Evolutionary conservation across 2,888 invertebrate species (phyloP).

Genomic region (Acleris emargana): DNA sequence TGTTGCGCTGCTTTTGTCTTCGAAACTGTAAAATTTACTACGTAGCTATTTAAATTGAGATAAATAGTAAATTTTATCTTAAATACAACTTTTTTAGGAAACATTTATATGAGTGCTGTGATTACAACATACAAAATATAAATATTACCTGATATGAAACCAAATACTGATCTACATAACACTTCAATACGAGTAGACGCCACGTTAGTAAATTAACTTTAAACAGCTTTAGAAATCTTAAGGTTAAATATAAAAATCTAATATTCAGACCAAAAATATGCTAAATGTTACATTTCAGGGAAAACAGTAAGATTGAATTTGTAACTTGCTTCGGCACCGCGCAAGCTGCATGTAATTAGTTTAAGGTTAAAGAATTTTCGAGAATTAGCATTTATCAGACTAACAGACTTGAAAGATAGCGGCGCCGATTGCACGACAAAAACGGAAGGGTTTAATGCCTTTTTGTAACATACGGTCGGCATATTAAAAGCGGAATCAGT

Average conservation of each 20-base stretch:
- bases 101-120: too few relatives aligned
- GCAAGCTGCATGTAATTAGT: not conserved
- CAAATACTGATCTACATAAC: too few relatives aligned
- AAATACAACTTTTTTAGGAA: too few relatives aligned
- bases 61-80: too few relatives aligned
- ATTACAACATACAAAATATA: too few relatives aligned
- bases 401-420: slow-evolving; percentile 65
- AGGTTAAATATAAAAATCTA: too few relatives aligned
- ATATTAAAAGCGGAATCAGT: slow-evolving; percentile 67
- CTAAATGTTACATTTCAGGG: too few relatives aligned
- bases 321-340: not conserved
- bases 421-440: slow-evolving; percentile 62
- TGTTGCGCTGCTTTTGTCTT: slow-evolving; percentile 15
- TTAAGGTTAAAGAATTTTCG: slow-evolving; percentile 20
- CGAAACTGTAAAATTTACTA: slow-evolving; percentile 11
- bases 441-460: slow-evolving; percentile 65
- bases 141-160: too few relatives aligned
- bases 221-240: too few relatives aligned
- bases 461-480: slow-evolving; percentile 58
- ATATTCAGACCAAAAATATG: too few relatives aligned
- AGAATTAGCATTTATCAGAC: slow-evolving; percentile 44
- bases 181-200: too few relatives aligned
- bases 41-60: not conserved
- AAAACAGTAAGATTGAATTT: not conserved
- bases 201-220: too few relatives aligned